Conservation (phyloP, 2,797 vertebrate species). For the Pseudochirops cupreus region DNA sequence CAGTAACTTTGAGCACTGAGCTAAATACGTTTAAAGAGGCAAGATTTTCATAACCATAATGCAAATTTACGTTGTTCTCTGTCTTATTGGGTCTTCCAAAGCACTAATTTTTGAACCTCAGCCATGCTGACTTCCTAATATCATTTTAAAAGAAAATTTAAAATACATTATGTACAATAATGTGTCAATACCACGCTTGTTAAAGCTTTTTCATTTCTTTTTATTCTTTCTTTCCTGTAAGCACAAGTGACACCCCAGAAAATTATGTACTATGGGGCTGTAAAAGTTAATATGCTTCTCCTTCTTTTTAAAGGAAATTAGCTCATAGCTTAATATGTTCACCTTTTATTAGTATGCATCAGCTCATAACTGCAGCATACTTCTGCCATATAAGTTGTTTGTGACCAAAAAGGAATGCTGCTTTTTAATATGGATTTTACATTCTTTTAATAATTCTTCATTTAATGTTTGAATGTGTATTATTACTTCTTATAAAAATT, state of each 20-base stretch:
- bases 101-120: background rate
- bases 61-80: conserved; percentile 23
- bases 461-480: background rate
- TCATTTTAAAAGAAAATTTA: conserved; percentile 50
- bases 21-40: conserved; percentile 28
- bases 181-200: background rate
- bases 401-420: conserved; percentile 2
- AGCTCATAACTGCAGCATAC: conserved; percentile 28
- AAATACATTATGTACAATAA: background rate
- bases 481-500: background rate
- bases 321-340: conserved; percentile 37
- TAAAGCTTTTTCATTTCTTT: background rate
- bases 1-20: conserved; percentile 32
- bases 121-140: background rate
- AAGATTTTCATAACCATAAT: conserved; percentile 35
- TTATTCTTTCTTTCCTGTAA: conserved; percentile 3
- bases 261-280: conserved; percentile 24
- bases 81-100: conserved; percentile 43
- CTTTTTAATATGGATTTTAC: background rate
- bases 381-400: conserved; percentile 3
- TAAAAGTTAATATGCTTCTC: conserved; percentile 26
- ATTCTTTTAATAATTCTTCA: background rate
- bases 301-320: conserved; percentile 45
- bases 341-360: conserved; percentile 17
- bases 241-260: background rate